Percentiles rank a stretch among this genome's conserved stretches.
phyloP scores from a whole-genome alignment of 2,888 invertebrate genomes.

The Trimorus sp. region DNA sequence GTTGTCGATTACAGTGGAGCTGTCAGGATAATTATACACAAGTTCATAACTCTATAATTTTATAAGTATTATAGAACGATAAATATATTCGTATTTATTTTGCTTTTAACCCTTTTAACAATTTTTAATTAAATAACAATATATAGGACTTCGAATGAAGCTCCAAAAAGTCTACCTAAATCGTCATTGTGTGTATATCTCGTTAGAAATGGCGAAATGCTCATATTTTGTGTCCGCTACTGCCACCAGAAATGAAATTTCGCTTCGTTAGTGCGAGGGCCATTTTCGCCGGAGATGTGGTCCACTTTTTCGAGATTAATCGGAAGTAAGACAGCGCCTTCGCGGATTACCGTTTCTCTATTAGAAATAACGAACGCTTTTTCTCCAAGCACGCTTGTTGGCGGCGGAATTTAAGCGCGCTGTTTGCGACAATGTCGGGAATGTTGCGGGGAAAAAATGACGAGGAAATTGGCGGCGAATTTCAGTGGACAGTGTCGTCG shows the following conservation, averaged over 20 bases:
- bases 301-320: conserved; percentile 33
- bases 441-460: too few relatives aligned
- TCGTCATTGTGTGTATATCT: too few relatives aligned
- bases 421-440: background rate
- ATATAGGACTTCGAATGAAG: too few relatives aligned
- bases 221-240: background rate
- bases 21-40: too few relatives aligned
- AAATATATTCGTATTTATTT: too few relatives aligned
- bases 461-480: too few relatives aligned
- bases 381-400: background rate
- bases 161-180: too few relatives aligned
- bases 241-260: conserved; percentile 14
- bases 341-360: conserved; percentile 16
- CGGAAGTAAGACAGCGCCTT: conserved; percentile 16
- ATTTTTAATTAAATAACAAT: too few relatives aligned
- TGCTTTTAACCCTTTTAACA: too few relatives aligned
- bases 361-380: conserved; percentile 22
- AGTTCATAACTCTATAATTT: too few relatives aligned
- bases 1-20: too few relatives aligned
- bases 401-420: background rate
- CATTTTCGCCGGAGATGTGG: background rate
- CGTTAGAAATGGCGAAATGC: background rate
- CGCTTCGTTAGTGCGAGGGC: background rate
- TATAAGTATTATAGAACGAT: too few relatives aligned
- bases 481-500: background rate